Evolutionary conservation across 1,140 invertebrate species (phyloP).

Genomic region (Lepeophtheirus salmonis): DNA sequence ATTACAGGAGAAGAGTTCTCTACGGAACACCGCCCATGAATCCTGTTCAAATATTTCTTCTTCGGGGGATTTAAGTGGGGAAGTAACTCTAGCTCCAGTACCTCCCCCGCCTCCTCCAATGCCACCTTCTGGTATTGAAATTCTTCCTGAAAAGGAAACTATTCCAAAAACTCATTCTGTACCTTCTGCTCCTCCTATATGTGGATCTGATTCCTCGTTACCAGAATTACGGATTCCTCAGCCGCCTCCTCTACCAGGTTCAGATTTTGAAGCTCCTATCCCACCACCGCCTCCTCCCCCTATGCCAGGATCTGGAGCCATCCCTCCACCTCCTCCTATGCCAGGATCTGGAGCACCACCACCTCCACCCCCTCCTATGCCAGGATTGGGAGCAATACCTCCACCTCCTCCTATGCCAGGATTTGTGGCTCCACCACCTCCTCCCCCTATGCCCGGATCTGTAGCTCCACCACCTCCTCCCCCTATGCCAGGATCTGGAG

Average conservation of each 20-base stretch:
- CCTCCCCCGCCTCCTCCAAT: constrained; percentile 22
- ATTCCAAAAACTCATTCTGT: constrained; percentile 23
- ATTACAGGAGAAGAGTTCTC: too few relatives aligned
- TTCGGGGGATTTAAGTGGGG: not conserved
- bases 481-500: constrained; percentile 14
- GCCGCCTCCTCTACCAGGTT: constrained; percentile 22
- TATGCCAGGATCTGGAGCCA: constrained; percentile 22
- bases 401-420: constrained; percentile 20
- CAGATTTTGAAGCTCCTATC: constrained; percentile 20
- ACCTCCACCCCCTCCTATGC: constrained; percentile 20
- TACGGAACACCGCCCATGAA: too few relatives aligned
- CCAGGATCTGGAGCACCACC: constrained; percentile 15
- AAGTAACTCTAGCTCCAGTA: constrained; percentile 2
- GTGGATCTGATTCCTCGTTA: too few relatives aligned
- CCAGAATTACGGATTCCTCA: too few relatives aligned
- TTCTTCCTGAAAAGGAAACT: too few relatives aligned
- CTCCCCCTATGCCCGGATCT: constrained; percentile 5
- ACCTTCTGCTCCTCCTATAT: constrained; percentile 22
- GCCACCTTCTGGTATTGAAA: constrained; percentile 20
- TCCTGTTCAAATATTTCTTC: too few relatives aligned
- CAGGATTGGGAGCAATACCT: constrained; percentile 20
- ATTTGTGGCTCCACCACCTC: constrained; percentile 19
- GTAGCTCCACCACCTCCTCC: constrained; percentile 22
- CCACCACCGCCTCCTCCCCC: constrained; percentile 29
- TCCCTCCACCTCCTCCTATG: constrained; percentile 23